These are phyloP conservation scores for Thereva nobilitata DNA, from an alignment of 2,888 invertebrate genomes.

Conservation along the genomic window DNA sequence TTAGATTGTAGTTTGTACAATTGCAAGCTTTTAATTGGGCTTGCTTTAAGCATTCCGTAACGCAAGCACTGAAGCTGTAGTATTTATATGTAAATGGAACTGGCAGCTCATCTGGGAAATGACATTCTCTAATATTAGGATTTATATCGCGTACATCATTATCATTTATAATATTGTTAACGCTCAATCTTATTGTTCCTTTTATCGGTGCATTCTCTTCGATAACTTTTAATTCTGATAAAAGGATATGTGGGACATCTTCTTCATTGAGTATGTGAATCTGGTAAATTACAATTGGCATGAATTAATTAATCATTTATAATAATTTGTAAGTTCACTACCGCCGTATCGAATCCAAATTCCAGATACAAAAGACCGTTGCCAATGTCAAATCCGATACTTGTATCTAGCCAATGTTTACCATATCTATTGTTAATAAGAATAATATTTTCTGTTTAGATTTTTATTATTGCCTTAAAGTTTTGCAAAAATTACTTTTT, in stretches of 20 bases:
- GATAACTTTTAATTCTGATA: conserved; percentile 42
- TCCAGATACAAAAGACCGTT: conserved; percentile 39
- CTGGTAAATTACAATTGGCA: conserved; percentile 37
- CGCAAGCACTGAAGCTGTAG: conserved; percentile 75
- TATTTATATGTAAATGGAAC: conserved; percentile 63
- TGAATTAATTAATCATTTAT: not conserved
- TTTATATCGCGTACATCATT: conserved; percentile 64
- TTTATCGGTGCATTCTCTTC: conserved; percentile 34
- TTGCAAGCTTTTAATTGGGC: conserved; percentile 65
- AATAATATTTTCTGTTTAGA: not conserved
- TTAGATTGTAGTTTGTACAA: conserved; percentile 70
- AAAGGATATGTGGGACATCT: conserved; percentile 50
- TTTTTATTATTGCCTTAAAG: not conserved
- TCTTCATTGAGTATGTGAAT: conserved; percentile 51
- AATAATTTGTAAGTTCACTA: conserved; percentile 42
- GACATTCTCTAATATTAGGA: conserved; percentile 67
- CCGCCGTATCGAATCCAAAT: conserved; percentile 26
- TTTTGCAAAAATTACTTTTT: conserved; percentile 51
- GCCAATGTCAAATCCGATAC: conserved; percentile 46
- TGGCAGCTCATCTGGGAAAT: conserved; percentile 68
- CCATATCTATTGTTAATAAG: conserved; percentile 33
- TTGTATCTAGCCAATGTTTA: conserved; percentile 49
- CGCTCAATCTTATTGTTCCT: conserved; percentile 52
- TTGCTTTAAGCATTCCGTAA: conserved; percentile 67
- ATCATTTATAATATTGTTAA: conserved; percentile 69